Base-by-base conservation (phyloP, 2,888 invertebrate species). In the Pocota personata region DNA sequence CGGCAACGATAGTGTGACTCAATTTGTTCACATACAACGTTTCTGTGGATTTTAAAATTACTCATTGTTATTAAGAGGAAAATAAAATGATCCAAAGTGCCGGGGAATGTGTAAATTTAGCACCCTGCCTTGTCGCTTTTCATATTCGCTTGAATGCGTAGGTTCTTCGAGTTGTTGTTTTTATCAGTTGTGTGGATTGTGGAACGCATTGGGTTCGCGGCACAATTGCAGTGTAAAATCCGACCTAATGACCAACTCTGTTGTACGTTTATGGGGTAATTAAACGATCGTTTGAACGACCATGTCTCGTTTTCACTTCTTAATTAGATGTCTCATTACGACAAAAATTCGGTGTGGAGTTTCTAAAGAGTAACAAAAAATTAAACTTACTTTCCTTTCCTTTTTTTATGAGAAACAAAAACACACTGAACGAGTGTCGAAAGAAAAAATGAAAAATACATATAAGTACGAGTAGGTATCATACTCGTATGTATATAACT, bases 51-150 rank as follows among this genome's bases (percentile, higher is more conserved):
- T 79, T 57, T 57, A 32, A 67, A 62, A 75, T 83, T 83, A 79
- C 79, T 79, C 79, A 83, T 79, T 73, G 55, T 46, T 32, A 52
- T 72, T 52, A 73, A 69, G 73, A 75, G 57, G 67, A 69, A 82
- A 79, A 73, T 55, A 48, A 73, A 62, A 32, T 73, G 79, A 83
- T 79, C 67, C 57, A 14, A 73, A 75, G 57, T 35, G 73, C 64
- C 52, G 75, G 82, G 55, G 72, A 66, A 55, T 69, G 73, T 60
- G 67, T 50, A 50, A 75, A 79, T 64, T 79, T 67, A 62, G 50
- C 78, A 73, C 72, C 67, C 79, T 32, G 62, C 73, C 55, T 69
- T 78, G 46, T 60, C 40, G 66, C 46, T 67, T 72, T 58, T 62
- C 19, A 30, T 48, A 16, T 72, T 58, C 50, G 32, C 46, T 60